Evolutionary conservation across 2,113 vertebrate species (phyloP), one percentile per base, ranked within the genome.

Genomic region (Salvator merianae): DNA sequence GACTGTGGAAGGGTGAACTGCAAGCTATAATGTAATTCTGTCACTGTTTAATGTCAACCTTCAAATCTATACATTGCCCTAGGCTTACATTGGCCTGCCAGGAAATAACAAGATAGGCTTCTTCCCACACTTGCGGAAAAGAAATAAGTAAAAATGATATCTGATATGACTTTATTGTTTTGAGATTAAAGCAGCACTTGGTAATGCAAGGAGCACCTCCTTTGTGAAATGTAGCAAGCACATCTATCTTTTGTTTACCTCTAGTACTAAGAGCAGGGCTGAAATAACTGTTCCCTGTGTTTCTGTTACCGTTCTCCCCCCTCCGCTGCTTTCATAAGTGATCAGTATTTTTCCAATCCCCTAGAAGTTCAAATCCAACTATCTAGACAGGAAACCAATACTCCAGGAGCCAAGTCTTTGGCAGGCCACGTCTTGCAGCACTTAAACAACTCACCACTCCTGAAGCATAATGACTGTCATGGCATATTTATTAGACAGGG

Each of bases 311-410:
- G 88, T n/a, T 84, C 84, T 82, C 82, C 84, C 83, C 38, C 66
- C 24, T 34, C 13, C 34, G 10, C 76, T 78, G 70, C 65, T 78
- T 85, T 83, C 81, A 87, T 82, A 87, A 68, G 72, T 85, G 72
- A 88, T 91, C 90, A 66, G 77, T 93, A 84, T 71, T 78, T 93
- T 89, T 91, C 65, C 69, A 88, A 47, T 92, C 88, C 87, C 90
- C 90, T 88, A 82, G 43, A 88, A 87, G 68, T 82, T 2, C 0
- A 89, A 89, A 89, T 84, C 72, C 81, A 84, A 82, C 76, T 81
- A 91, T 85, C 71, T 89, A 91, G 89, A 91, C 86, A 93, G 84
- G 91, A 92, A 92, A 75, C 82, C 90, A 92, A 90, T 92, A 91
- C 50, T 53, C 91, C 32, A 84, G 38, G 43, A 92, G 63, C 24